Evolutionary conservation across 37 sponge, comb jelly and placozoan genomes (phyloP), one percentile per base, ranked within the genome.

Genomic region (Crambe crambe): DNA sequence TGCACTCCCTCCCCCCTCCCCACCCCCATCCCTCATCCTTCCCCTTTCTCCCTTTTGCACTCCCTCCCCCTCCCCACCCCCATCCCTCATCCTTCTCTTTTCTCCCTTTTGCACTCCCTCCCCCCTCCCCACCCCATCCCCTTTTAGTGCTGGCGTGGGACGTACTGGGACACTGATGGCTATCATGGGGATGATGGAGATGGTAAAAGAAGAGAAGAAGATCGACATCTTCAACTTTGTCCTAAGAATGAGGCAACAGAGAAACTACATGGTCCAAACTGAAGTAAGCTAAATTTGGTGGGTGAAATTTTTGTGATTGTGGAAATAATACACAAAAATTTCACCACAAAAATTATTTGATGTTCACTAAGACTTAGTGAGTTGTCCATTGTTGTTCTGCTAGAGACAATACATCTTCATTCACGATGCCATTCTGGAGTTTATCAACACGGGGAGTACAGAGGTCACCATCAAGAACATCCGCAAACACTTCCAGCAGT

Each of bases 191-290:
- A 80, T 93, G 80, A 84, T 85, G 60, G 56, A 86, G 65, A 86
- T 86, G 91, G 76, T 91, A n/a, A 64, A 78, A 20, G 79, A 76
- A 31, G 92, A 75, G 58, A 80, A 72, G 0, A 83, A 90, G 39
- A 56, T 90, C 1, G 91, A 93, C 76, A 76, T 93, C 36, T 93
- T 86, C 39, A 89, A 89, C 71, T 82, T 75, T 70, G 82, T 91
- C 1, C 80, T 85, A 3, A 83, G 58, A 8, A 75, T 90, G 70
- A 84, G 94, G 56, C 42, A 59, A 5, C 83, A 86, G 77, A 73
- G 94, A 22, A 88, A 74, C 58, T 84, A 83, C 79, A 93, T 93
- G 94, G 91, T 93, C 32, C 94, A 93, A 70, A 93, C 94, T n/a
- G 94, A 93, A 87, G 94, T 93, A 39, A 76, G 61, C 3, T 9